A percentile compares a stretch with the other conserved stretches of the same genome.
Evolutionary conservation across 1,140 invertebrate genomes (phyloP).

Genomic region (Propsilocerus akamusi): DNA sequence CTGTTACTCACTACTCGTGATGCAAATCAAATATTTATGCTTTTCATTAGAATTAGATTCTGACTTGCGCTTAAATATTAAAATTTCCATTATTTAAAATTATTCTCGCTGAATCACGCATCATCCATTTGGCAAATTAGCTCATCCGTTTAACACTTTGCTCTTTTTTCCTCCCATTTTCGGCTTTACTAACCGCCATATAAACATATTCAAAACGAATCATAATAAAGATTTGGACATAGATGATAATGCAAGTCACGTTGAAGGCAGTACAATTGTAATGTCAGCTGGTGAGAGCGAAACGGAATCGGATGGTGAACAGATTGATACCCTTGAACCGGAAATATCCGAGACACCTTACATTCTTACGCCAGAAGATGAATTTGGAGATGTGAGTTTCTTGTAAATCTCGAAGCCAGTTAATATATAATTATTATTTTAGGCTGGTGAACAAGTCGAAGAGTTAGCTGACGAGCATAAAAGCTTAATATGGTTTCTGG

Average conservation of each 20-base stretch:
- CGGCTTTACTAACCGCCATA: no score
- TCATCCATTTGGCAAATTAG: no score
- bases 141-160: no score
- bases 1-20: no score
- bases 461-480: slow-evolving; percentile 90
- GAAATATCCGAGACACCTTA: slow-evolving; percentile 39
- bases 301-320: slow-evolving; percentile 11
- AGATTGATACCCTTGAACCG: slow-evolving; percentile 20
- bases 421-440: slow-evolving; percentile 9
- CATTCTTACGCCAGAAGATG: slow-evolving; percentile 39
- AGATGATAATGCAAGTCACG: slow-evolving; percentile 9
- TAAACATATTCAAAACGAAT: no score
- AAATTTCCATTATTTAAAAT: no score
- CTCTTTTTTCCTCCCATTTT: no score
- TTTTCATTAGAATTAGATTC: no score
- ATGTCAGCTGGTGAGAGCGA: slow-evolving; percentile 27
- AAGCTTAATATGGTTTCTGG: slow-evolving; percentile 78
- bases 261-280: slow-evolving; percentile 3
- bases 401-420: not conserved
- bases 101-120: no score
- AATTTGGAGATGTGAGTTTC: slow-evolving; percentile 42
- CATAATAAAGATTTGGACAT: not conserved
- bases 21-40: no score
- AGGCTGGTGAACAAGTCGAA: slow-evolving; percentile 77
- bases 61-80: no score